Evolutionary conservation across 2,797 vertebrate genomes (phyloP).

Genomic region (Parauchenoglanis ngamensis): DNA sequence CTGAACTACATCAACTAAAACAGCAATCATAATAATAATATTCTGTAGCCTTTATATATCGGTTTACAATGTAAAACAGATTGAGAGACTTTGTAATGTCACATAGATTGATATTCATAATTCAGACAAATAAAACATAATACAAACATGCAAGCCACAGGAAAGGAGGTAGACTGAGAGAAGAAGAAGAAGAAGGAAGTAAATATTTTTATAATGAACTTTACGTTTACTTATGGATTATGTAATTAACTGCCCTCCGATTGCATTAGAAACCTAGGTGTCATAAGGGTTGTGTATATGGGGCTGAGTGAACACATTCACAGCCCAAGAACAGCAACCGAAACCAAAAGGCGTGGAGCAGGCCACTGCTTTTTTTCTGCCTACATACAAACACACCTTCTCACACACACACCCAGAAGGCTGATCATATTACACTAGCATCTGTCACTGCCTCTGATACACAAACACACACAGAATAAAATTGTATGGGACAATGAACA

Average conservation of each 20-base stretch:
- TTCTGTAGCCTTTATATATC: not conserved
- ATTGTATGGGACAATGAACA: not conserved
- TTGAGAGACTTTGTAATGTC: not conserved
- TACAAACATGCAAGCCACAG: not conserved
- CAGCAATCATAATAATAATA: not conserved
- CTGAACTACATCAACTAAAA: not conserved
- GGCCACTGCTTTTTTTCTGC: constrained; percentile 13
- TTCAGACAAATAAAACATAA: not conserved
- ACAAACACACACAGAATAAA: not conserved
- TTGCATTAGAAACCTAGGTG: constrained; percentile 30
- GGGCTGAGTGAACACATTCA: not conserved
- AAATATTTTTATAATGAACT: constrained; percentile 31
- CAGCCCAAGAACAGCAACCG: constrained; percentile 43
- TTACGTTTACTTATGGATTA: constrained; percentile 17
- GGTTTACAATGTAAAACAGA: not conserved
- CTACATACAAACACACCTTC: constrained; percentile 7
- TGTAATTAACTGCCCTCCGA: constrained; percentile 11
- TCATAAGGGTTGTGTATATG: not conserved
- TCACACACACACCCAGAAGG: not conserved
- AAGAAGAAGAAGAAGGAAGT: not conserved
- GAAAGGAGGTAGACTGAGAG: not conserved
- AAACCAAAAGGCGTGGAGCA: constrained; percentile 45
- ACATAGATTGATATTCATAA: not conserved
- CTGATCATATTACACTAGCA: constrained; percentile 34
- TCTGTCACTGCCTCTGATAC: constrained; percentile 17